A percentile compares a stretch with the other conserved stretches of the same genome.
Conservation (phyloP, 2,888 invertebrate species). For the Chironomus riparius region DNA sequence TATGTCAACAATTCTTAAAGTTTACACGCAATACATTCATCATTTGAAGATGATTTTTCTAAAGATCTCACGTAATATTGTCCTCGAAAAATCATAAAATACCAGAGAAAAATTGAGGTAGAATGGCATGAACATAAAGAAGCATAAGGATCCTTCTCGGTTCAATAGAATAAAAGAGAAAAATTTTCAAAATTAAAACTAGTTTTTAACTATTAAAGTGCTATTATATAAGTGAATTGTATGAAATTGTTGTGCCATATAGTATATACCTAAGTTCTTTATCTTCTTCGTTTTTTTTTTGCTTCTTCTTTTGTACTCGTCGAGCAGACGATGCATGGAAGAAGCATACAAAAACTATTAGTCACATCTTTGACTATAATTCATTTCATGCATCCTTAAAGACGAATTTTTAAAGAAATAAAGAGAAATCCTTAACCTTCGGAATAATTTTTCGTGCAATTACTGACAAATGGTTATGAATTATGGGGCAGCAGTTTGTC, state of each 20-base stretch:
- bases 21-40: background rate
- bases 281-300: no score
- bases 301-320: background rate
- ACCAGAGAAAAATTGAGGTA: no score
- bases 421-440: background rate
- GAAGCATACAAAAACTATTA: slow-evolving; percentile 18
- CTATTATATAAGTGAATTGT: slow-evolving; percentile 20
- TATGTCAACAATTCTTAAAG: background rate
- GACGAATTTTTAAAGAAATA: background rate
- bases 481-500: no score
- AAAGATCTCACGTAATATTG: slow-evolving; percentile 9
- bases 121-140: no score
- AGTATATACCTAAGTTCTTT: background rate
- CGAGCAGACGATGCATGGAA: background rate
- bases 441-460: no score
- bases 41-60: background rate
- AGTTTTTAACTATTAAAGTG: slow-evolving; percentile 8
- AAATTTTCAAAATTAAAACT: background rate
- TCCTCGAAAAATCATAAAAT: background rate
- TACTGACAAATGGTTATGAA: no score
- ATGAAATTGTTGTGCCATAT: background rate
- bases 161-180: background rate
- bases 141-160: background rate
- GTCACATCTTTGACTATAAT: slow-evolving; percentile 20
- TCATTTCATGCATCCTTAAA: slow-evolving; percentile 13